phyloP scores from a whole-genome alignment of 2,888 invertebrate genomes.

The Hirtodrosophila cameraria region DNA sequence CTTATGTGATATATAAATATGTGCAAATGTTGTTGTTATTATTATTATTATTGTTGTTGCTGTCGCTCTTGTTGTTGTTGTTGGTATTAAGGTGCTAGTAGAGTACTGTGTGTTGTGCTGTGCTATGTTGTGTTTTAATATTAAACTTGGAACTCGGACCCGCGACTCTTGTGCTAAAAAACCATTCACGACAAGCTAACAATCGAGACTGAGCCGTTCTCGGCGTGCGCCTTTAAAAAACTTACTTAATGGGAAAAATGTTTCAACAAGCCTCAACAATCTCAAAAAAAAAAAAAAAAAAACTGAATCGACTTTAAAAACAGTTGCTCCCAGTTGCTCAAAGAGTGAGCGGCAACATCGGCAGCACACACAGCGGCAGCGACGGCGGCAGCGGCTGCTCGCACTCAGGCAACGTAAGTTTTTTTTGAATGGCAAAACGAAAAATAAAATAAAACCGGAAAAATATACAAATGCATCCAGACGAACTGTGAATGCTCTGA shows the following conservation, averaged over 20 bases:
- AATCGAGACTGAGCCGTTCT: slow-evolving; percentile 82
- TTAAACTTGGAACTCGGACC: slow-evolving; percentile 32
- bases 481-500: slow-evolving; percentile 54
- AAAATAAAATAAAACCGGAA: slow-evolving; percentile 77
- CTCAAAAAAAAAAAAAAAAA: slow-evolving; percentile 48
- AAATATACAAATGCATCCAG: slow-evolving; percentile 29
- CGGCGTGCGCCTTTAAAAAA: slow-evolving; percentile 81
- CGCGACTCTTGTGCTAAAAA: slow-evolving; percentile 75
- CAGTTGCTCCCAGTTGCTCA: slow-evolving; percentile 63
- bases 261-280: slow-evolving; percentile 62
- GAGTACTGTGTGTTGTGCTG: slow-evolving; percentile 21
- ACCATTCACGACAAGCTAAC: slow-evolving; percentile 83
- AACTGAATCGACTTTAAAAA: slow-evolving; percentile 51
- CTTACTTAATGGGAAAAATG: slow-evolving; percentile 78
- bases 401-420: slow-evolving; percentile 54
- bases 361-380: too few species aligned
- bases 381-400: slow-evolving; percentile 13
- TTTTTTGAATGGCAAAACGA: slow-evolving; percentile 72
- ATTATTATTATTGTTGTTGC: neutral
- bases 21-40: slow-evolving; percentile 49
- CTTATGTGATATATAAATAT: slow-evolving; percentile 52
- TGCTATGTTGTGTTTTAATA: slow-evolving; percentile 51
- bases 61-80: slow-evolving; percentile 11
- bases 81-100: slow-evolving; percentile 23
- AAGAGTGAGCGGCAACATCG: slow-evolving; percentile 55